Base-by-base conservation (phyloP, 1,140 invertebrate genomes). In the Theocolax elegans region DNA sequence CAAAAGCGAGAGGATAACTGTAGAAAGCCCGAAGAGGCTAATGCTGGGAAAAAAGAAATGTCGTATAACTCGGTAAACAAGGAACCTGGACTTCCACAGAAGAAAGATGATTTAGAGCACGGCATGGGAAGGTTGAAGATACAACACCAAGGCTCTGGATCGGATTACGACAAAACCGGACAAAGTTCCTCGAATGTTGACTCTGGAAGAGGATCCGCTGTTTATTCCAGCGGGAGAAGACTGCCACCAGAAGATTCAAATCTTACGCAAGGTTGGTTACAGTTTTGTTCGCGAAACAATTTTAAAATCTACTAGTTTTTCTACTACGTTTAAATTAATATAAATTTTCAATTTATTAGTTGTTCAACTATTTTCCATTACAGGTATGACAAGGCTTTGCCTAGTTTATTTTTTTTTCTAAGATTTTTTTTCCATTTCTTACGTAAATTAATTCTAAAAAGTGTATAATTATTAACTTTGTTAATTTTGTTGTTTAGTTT, bases 161-260 rank as follows among this genome's bases (percentile, higher is more conserved):
- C 87, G 77, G 91, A 92, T 86, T 92, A 92, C 75, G 91, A 92
- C 76, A 92, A 92, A 81, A 87, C 90, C 48, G 90, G 90, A 35
- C 90, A 91, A 72, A 87, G 86, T 67, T 91, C 90, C 0, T 92
- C 90, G 1, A 91, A 91, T 76, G 90, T 91, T 15, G 92, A 93
- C 82, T 93, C 92, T 3, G 92, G 92, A 13, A 87, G 92, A 76
- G 92, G 92, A 19, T 92, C 91, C 75, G 91, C 91, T 13, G 90
- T 91, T 49, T 92, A 92, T 80, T 92, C 91, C 13, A 93, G 91
- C 76, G 91, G 91, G 1, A 83, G 90, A 67, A 78, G 89, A 75
- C 88, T 89, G 2, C 79, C 79, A 13, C 80, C 80, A 0, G 80
- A 84, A 25, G 80, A 83, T 56, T 56, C 29, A 17, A 56, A 56